Conservation (phyloP, 2,888 invertebrate genomes). For the Cistogaster globosa region DNA sequence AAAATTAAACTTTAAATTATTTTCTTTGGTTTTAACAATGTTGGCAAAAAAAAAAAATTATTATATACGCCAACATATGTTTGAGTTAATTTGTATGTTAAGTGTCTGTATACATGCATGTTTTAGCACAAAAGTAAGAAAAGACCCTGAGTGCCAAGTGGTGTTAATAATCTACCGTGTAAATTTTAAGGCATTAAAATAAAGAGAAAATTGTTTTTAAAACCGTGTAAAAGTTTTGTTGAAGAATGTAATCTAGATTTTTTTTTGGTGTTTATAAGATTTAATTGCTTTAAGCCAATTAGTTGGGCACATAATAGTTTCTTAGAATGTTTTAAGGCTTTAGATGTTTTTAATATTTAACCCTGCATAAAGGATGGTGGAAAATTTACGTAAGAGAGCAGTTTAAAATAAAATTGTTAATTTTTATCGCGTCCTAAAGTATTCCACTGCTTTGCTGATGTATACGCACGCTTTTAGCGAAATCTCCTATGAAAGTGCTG, state of each 20-base stretch:
- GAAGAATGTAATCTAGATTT: background rate
- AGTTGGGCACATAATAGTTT: too few relatives aligned
- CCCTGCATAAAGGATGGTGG: too few relatives aligned
- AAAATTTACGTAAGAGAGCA: too few relatives aligned
- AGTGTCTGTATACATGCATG: background rate
- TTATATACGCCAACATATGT: background rate
- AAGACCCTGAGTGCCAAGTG: slow-evolving; percentile 21
- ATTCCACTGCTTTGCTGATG: too few relatives aligned
- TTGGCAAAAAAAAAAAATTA: slow-evolving; percentile 8
- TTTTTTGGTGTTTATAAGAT: background rate
- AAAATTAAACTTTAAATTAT: slow-evolving; percentile 40
- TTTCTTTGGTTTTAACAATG: slow-evolving; percentile 48
- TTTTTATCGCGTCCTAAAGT: too few relatives aligned
- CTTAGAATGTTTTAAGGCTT: too few relatives aligned
- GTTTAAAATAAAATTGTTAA: too few relatives aligned
- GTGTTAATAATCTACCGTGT: slow-evolving; percentile 33
- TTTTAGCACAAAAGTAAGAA: background rate
- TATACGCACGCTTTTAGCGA: too few relatives aligned
- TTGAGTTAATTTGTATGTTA: background rate
- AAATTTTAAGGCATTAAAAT: background rate
- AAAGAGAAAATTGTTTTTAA: background rate
- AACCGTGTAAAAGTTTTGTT: background rate
- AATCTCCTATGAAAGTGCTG: too few relatives aligned
- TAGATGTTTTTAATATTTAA: too few relatives aligned
- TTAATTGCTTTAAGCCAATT: too few relatives aligned